phyloP scores from a whole-genome alignment of 2,797 vertebrate species.

The Oreortyx pictus region DNA sequence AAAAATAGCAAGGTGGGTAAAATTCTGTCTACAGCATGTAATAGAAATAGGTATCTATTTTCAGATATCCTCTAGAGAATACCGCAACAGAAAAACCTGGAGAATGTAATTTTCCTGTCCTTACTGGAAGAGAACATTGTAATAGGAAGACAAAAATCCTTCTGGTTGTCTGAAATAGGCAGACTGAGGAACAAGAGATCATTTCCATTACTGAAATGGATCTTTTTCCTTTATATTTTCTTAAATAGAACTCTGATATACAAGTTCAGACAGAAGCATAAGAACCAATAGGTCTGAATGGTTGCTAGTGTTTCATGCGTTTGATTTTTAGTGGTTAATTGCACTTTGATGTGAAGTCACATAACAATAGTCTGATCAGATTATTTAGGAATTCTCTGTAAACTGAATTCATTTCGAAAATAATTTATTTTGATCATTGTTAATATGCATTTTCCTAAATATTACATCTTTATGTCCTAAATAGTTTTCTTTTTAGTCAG shows the following conservation, averaged over 20 bases:
- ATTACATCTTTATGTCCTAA: not conserved
- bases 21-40: not conserved
- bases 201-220: not conserved
- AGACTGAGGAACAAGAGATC: not conserved
- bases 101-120: slow-evolving; percentile 43
- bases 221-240: not conserved
- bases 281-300: not conserved
- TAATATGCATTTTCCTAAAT: not conserved
- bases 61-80: not conserved
- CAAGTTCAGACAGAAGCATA: not conserved
- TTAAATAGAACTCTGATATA: not conserved
- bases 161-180: not conserved
- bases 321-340: not conserved
- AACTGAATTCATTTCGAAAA: not conserved
- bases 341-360: not conserved
- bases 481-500: accelerated
- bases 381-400: not conserved
- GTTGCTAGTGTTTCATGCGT: not conserved
- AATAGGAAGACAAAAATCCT: slow-evolving; percentile 10
- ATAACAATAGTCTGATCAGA: not conserved
- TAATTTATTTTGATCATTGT: not conserved
- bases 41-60: slow-evolving; percentile 6
- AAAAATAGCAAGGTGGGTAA: not conserved
- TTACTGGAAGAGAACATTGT: slow-evolving; percentile 26
- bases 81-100: not conserved